Percentiles rank a stretch among this genome's conserved stretches.
Evolutionary conservation across 37 sponge, comb jelly and placozoan genomes (phyloP).

Genomic region (Hormiphora californensis): DNA sequence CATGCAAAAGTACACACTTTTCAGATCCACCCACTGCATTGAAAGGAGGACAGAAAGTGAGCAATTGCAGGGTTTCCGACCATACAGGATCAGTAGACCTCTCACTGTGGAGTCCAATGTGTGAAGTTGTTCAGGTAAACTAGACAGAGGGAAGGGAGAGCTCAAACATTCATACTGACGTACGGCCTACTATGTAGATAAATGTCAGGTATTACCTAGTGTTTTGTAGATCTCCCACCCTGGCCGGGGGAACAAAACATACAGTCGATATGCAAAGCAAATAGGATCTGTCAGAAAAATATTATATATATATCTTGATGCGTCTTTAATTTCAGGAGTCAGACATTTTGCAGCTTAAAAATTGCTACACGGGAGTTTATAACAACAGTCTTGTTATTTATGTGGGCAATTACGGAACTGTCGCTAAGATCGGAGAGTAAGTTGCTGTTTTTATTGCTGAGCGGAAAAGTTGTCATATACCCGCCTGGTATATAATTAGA

Average conservation of each 20-base stretch:
- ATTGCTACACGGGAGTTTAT: slow-evolving; percentile 16
- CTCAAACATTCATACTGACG: no score
- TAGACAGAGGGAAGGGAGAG: no score
- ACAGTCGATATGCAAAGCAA: no score
- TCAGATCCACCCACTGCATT: not conserved
- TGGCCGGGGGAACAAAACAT: no score
- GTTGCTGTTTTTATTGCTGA: no score
- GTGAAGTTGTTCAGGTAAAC: not conserved
- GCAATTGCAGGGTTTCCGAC: not conserved
- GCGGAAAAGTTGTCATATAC: no score
- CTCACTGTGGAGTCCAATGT: slow-evolving; percentile 1
- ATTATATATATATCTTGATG: not conserved
- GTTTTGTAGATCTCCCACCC: no score
- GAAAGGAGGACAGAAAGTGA: slow-evolving; percentile 21
- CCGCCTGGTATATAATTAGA: no score
- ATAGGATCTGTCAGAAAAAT: not conserved
- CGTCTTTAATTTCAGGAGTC: not conserved
- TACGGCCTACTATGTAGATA: no score
- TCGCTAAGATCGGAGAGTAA: slow-evolving; percentile 33
- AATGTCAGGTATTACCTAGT: no score
- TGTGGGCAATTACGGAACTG: not conserved
- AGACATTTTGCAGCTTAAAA: not conserved
- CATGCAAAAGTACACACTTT: not conserved
- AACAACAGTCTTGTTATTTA: slow-evolving; percentile 1
- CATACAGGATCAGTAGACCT: not conserved